Percentiles rank a stretch among this genome's conserved stretches.
Evolutionary conservation across 1,140 invertebrate species (phyloP).

Genomic region (Bombus picipes): DNA sequence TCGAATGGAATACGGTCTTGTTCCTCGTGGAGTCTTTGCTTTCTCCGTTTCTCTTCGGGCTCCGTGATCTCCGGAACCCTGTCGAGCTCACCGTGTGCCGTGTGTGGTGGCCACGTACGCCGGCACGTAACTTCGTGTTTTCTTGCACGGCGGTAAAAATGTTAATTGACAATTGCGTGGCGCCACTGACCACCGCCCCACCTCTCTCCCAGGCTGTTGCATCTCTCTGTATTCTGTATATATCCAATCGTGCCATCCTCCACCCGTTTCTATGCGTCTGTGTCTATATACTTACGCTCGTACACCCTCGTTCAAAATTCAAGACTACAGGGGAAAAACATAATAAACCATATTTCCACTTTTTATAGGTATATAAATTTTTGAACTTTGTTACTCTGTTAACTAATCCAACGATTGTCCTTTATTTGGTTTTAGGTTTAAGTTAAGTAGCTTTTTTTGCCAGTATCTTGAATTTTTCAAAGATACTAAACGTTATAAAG

Average conservation of each 20-base stretch:
- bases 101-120: conserved; percentile 50
- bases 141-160: conserved; percentile 79
- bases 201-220: conserved; percentile 44
- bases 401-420: no score
- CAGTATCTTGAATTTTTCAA: no score
- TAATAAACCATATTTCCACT: no score
- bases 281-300: no score
- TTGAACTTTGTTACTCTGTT: no score
- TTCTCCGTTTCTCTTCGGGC: not conserved
- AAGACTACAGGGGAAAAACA: no score
- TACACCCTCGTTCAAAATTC: not conserved
- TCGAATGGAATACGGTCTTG: not conserved
- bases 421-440: no score
- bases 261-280: conserved; percentile 3
- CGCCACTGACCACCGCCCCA: conserved; percentile 74
- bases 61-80: conserved; percentile 51
- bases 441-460: no score
- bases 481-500: no score
- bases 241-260: conserved; percentile 37
- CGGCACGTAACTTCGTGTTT: conserved; percentile 74
- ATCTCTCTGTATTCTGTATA: not conserved
- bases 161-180: conserved; percentile 82
- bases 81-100: conserved; percentile 44
- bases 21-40: not conserved
- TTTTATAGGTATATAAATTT: no score